These are phyloP conservation scores for Acheta domesticus DNA, from an alignment of 2,888 invertebrate species.

Conservation along the genomic window DNA sequence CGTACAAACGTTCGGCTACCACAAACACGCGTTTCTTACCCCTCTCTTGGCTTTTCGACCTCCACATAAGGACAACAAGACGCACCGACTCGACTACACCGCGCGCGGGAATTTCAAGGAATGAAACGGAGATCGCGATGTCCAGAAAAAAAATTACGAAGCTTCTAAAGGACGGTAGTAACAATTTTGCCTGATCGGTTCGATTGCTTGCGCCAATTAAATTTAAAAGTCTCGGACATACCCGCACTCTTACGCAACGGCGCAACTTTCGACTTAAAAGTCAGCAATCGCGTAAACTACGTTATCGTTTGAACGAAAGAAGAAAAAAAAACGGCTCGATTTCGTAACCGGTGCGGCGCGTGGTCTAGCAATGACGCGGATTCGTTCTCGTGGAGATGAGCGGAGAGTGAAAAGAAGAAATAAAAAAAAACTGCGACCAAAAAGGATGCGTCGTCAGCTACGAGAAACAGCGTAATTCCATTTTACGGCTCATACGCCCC, in stretches of 20 bases:
- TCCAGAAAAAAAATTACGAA: no score
- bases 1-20: no score
- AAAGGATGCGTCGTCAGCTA: neutral
- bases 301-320: neutral
- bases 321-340: neutral
- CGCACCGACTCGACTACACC: no score
- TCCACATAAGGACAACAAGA: no score
- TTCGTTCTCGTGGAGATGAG: no score
- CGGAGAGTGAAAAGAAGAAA: no score
- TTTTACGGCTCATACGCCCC: conserved; percentile 18
- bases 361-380: neutral
- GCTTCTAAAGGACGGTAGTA: no score
- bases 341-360: neutral
- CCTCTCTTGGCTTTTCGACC: no score
- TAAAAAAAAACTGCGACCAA: neutral
- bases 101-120: no score
- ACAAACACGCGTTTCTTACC: no score
- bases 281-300: neutral
- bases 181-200: no score
- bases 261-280: neutral
- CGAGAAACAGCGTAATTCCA: neutral
- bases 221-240: neutral
- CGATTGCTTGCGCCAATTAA: neutral
- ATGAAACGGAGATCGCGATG: no score
- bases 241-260: neutral